Percentiles rank a stretch among this genome's conserved stretches.
Conservation (phyloP, 2,113 vertebrate genomes). For the Corydoras maculifer region DNA sequence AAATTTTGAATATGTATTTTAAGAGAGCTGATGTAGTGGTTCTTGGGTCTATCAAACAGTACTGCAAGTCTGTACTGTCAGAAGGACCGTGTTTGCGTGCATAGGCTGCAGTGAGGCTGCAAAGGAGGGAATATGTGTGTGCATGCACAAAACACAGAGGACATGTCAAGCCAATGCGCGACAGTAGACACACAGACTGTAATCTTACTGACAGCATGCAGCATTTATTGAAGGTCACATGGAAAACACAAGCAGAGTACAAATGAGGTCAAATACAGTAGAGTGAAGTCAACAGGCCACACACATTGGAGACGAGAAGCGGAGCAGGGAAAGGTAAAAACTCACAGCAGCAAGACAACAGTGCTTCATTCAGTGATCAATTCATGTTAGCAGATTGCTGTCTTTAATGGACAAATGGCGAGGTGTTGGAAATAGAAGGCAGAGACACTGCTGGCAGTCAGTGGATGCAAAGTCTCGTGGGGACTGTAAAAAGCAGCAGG, state of each 20-base stretch:
- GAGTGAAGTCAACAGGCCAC: conserved; percentile 30
- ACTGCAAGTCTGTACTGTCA: conserved; percentile 21
- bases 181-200: conserved; percentile 20
- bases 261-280: conserved; percentile 44
- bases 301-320: neutral
- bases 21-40: neutral
- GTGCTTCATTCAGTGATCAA: neutral
- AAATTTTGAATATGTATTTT: neutral
- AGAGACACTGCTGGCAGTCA: neutral
- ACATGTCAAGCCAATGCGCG: conserved; percentile 20
- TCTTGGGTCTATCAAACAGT: conserved; percentile 10
- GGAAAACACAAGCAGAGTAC: conserved; percentile 36
- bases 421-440: neutral
- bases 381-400: neutral
- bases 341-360: neutral
- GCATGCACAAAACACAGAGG: neutral
- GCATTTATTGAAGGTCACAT: conserved; percentile 41
- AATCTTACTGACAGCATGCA: conserved; percentile 8
- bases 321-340: neutral
- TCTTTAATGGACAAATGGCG: neutral
- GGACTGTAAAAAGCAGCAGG: neutral
- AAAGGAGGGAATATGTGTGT: conserved; percentile 15
- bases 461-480: neutral
- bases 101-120: conserved; percentile 21
- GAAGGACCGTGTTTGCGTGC: conserved; percentile 25